These are phyloP conservation scores for Silurus lanzhouensis DNA, from an alignment of 2,797 vertebrate genomes.

Conservation along the genomic window DNA sequence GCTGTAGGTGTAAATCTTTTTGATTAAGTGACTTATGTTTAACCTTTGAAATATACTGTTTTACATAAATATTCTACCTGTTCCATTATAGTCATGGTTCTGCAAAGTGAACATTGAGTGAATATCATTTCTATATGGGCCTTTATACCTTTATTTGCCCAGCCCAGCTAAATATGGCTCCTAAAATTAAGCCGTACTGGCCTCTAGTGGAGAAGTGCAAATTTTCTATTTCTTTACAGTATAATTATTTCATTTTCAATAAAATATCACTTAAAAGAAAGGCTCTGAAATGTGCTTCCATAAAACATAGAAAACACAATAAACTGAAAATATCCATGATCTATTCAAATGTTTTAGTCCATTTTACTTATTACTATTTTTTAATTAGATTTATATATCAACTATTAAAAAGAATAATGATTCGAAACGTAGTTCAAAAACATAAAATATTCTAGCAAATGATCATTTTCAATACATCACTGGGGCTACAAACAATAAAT, in stretches of 20 bases:
- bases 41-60: not conserved
- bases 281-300: not conserved
- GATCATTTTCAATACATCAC: not conserved
- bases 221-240: not conserved
- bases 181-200: not conserved
- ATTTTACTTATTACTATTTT: not conserved
- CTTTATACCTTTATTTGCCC: not conserved
- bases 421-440: slow-evolving; percentile 13
- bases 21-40: not conserved
- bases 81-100: not conserved
- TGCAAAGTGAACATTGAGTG: not conserved
- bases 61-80: not conserved
- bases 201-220: slow-evolving; percentile 5
- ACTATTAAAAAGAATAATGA: not conserved
- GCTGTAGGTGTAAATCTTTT: not conserved
- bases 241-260: not conserved
- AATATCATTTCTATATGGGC: not conserved
- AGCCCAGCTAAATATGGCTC: not conserved
- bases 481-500: not conserved
- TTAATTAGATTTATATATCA: not conserved
- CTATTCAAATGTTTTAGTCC: not conserved
- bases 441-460: not conserved
- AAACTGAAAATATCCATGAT: not conserved
- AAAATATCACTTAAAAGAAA: not conserved
- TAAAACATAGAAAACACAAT: not conserved